Conservation (phyloP, 2,888 invertebrate genomes). For the Athalia circularis region DNA sequence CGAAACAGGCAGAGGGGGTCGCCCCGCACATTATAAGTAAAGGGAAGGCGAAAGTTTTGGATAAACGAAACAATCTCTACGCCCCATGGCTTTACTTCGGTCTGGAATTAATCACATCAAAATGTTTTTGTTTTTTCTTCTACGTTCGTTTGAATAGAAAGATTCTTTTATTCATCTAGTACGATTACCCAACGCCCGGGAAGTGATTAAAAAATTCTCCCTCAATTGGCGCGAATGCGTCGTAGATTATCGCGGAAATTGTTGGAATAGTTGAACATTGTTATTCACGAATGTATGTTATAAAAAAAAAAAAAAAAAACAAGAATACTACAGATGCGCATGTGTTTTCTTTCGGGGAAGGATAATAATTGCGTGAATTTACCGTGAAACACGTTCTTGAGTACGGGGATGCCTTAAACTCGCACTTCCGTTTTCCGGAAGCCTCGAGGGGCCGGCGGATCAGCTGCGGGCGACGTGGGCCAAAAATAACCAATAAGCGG, state of each 20-base stretch:
- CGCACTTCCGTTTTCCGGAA: slow-evolving; percentile 67
- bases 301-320: neutral
- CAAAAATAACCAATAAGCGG: slow-evolving; percentile 72
- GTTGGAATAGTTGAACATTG: no score
- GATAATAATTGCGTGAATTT: neutral
- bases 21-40: neutral
- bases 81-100: neutral
- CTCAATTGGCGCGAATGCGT: no score
- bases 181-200: no score
- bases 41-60: slow-evolving; percentile 14
- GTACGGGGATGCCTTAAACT: slow-evolving; percentile 25
- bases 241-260: no score
- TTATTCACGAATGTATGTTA: no score
- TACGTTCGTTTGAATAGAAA: no score
- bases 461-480: slow-evolving; percentile 56
- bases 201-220: no score
- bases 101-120: slow-evolving; percentile 16
- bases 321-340: neutral
- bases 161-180: no score
- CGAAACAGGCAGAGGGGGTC: slow-evolving; percentile 17
- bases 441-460: slow-evolving; percentile 51
- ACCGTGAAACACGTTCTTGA: neutral
- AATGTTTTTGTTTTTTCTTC: neutral
- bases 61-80: slow-evolving; percentile 36
- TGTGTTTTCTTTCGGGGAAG: neutral